Evolutionary conservation across 2,113 vertebrate genomes (phyloP).

Genomic region (Chloropsis hardwickii): DNA sequence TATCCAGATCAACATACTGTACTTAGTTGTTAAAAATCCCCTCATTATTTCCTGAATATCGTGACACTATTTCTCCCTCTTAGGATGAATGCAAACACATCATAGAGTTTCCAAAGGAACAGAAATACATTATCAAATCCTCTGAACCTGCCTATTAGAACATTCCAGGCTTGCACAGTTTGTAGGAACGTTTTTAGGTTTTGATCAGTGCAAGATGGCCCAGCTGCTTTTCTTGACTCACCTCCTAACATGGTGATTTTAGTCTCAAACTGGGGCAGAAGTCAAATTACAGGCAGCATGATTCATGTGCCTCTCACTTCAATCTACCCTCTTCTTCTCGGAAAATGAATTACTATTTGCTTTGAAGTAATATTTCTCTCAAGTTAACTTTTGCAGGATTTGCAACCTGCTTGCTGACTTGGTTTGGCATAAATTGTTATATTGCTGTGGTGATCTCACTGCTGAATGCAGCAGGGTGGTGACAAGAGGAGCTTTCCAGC

Average conservation of each 20-base stretch:
- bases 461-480: background rate
- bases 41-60: background rate
- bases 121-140: background rate
- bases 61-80: background rate
- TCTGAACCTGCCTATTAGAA: background rate
- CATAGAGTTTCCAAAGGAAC: background rate
- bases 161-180: background rate
- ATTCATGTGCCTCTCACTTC: constrained; percentile 18
- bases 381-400: constrained; percentile 1
- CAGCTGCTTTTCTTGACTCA: background rate
- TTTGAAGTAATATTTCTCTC: constrained; percentile 3
- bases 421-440: background rate
- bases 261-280: constrained; percentile 10
- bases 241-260: background rate
- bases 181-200: background rate
- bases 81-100: background rate
- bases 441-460: background rate
- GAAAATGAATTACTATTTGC: background rate
- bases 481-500: background rate
- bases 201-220: background rate
- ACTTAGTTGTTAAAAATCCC: background rate
- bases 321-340: background rate
- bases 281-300: background rate
- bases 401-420: background rate
- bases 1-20: background rate